These are phyloP conservation scores for Tuberolachnus salignus DNA, from an alignment of 2,888 invertebrate species.

Conservation along the genomic window DNA sequence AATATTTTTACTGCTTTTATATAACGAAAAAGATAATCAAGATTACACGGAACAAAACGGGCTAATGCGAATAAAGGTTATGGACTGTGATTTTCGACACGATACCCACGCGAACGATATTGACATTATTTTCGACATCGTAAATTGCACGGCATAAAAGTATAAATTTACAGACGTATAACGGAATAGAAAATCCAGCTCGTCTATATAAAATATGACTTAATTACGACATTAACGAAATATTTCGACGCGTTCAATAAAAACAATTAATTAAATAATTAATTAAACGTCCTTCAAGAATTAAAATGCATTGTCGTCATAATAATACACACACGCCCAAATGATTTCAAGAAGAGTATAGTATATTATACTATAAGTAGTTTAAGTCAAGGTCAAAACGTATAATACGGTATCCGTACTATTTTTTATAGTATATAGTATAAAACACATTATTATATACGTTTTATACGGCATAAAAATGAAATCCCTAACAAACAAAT, in stretches of 20 bases:
- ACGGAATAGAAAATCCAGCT: too few species aligned
- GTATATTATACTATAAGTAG: too few species aligned
- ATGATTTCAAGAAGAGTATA: too few species aligned
- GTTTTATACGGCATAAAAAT: too few species aligned
- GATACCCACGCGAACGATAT: slow-evolving; percentile 18
- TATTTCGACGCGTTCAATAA: background rate
- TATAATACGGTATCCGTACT: too few species aligned
- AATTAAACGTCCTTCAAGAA: background rate
- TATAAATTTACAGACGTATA: background rate
- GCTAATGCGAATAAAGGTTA: slow-evolving; percentile 38
- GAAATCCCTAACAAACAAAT: too few species aligned
- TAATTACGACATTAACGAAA: background rate
- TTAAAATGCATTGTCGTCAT: too few species aligned
- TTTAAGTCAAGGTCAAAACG: too few species aligned
- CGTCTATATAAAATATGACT: too few species aligned
- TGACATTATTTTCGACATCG: slow-evolving; percentile 13
- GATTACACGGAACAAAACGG: slow-evolving; percentile 32
- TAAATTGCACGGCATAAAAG: background rate
- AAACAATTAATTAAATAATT: background rate
- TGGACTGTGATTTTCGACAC: slow-evolving; percentile 23
- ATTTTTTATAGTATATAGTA: too few species aligned
- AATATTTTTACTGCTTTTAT: slow-evolving; percentile 49
- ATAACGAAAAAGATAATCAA: slow-evolving; percentile 30
- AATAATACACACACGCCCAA: too few species aligned
- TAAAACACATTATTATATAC: too few species aligned